phyloP scores from a whole-genome alignment of 92 coral and sea anemone species.

The Parazoanthus darwini region DNA sequence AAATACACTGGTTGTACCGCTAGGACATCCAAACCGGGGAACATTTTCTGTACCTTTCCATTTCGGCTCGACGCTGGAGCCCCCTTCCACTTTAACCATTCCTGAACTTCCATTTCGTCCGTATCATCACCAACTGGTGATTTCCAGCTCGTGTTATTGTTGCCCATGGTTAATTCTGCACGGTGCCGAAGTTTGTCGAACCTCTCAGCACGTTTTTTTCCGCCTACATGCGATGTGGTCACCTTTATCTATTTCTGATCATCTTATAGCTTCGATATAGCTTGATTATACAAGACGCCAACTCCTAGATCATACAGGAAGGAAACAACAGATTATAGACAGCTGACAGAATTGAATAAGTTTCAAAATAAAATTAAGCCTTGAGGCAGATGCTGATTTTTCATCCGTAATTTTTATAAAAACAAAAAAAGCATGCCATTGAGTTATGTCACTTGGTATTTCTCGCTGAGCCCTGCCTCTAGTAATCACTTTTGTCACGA shows the following conservation, averaged over 20 bases:
- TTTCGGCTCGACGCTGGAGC: conserved; percentile 25
- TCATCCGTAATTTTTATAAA: not conserved
- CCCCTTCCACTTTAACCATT: conserved; percentile 66
- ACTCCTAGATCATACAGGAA: conserved; percentile 12
- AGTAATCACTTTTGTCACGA: too few relatives aligned
- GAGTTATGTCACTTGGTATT: not conserved
- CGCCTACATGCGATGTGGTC: not conserved
- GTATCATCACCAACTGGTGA: conserved; percentile 30
- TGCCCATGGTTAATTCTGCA: conserved; percentile 14
- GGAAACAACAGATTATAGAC: not conserved
- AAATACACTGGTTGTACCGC: conserved; percentile 37
- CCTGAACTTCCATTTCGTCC: conserved; percentile 61
- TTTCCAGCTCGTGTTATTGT: conserved; percentile 18
- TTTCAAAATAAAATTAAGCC: not conserved
- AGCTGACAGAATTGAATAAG: not conserved
- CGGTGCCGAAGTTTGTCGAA: not conserved
- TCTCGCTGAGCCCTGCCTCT: not conserved
- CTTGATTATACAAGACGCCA: not conserved
- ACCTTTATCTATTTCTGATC: not conserved
- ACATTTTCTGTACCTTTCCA: conserved; percentile 22
- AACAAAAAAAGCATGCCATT: too few relatives aligned
- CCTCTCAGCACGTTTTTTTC: not conserved
- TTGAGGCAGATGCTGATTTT: not conserved
- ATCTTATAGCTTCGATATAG: not conserved
- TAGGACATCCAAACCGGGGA: conserved; percentile 37